Evolutionary conservation across 2,797 vertebrate species (phyloP).

Genomic region (Aeoliscus strigatus): DNA sequence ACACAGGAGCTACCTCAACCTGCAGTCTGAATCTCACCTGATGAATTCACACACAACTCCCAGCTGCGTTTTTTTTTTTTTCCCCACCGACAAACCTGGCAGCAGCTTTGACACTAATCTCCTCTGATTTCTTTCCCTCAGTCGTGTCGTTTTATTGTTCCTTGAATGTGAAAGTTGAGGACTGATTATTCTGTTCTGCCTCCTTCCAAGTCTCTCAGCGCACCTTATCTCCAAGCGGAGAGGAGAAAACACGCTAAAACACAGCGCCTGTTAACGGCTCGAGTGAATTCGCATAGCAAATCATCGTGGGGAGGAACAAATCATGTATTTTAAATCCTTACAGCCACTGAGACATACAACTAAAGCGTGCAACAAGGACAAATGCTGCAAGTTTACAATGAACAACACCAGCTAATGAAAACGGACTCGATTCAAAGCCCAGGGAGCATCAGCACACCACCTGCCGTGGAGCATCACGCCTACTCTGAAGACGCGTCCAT

Average conservation of each 20-base stretch:
- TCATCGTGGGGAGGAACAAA: conserved; percentile 4
- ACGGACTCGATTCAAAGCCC: conserved; percentile 12
- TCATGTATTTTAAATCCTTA: conserved; percentile 38
- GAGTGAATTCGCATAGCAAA: conserved; percentile 34
- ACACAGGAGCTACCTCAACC: conserved; percentile 46
- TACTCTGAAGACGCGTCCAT: conserved; percentile 35
- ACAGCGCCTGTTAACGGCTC: conserved; percentile 40
- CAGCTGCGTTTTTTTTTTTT: conserved; percentile 53
- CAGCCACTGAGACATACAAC: conserved; percentile 11
- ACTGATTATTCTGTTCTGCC: conserved; percentile 54
- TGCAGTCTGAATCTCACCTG: conserved; percentile 50
- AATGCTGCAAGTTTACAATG: conserved; percentile 9
- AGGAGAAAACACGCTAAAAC: conserved; percentile 29
- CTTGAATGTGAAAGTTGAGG: conserved; percentile 58
- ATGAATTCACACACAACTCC: conserved; percentile 43
- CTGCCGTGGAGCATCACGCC: not conserved
- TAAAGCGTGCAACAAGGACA: conserved; percentile 17
- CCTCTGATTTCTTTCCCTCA: conserved; percentile 49
- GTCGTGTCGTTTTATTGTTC: conserved; percentile 52
- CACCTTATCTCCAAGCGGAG: conserved; percentile 44
- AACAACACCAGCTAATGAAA: conserved; percentile 15
- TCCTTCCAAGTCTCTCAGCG: conserved; percentile 59
- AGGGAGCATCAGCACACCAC: not conserved
- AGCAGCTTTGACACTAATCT: conserved; percentile 53
- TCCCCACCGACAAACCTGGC: conserved; percentile 36